Percentiles rank a stretch among this genome's conserved stretches.
phyloP scores from a whole-genome alignment of 1,140 invertebrate genomes.

The Drosophila yakuba region DNA sequence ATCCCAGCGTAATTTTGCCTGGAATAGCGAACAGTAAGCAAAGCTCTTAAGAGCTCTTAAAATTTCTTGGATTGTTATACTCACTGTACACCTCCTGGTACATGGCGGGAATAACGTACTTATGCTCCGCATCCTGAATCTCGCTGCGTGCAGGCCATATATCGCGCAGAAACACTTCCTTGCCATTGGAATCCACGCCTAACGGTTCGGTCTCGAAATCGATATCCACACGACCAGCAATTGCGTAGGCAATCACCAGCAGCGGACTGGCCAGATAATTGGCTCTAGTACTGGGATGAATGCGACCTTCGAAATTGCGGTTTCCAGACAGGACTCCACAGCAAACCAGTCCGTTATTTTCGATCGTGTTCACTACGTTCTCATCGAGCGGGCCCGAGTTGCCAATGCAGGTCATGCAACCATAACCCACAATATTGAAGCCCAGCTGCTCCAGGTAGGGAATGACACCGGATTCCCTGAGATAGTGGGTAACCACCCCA shows the following conservation, averaged over 20 bases:
- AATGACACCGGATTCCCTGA: constrained; percentile 93
- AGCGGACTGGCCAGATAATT: constrained; percentile 98
- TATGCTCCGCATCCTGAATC: constrained; percentile 95
- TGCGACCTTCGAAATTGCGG: constrained; percentile 98
- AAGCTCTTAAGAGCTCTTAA: no score
- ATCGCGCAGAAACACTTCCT: constrained; percentile 93
- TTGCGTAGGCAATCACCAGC: constrained; percentile 98
- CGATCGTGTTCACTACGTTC: constrained; percentile 95
- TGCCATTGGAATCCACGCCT: constrained; percentile 89
- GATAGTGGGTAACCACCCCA: constrained; percentile 98
- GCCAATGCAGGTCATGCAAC: constrained; percentile 99
- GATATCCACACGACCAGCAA: constrained; percentile 96
- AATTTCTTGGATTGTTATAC: not conserved
- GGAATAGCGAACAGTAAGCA: not conserved
- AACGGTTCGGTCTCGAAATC: constrained; percentile 96
- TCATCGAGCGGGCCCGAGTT: constrained; percentile 98
- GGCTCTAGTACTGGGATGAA: constrained; percentile 97
- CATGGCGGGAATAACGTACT: constrained; percentile 97
- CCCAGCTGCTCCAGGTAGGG: constrained; percentile 94
- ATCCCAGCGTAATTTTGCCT: constrained; percentile 93
- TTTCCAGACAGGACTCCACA: constrained; percentile 98
- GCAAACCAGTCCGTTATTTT: constrained; percentile 97
- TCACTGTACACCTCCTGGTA: constrained; percentile 93
- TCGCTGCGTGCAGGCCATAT: constrained; percentile 98
- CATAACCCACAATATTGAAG: constrained; percentile 97